A percentile compares a stretch with the other conserved stretches of the same genome.
phyloP scores from a whole-genome alignment of 2,888 invertebrate genomes.

The Camptogramma bilineatum region DNA sequence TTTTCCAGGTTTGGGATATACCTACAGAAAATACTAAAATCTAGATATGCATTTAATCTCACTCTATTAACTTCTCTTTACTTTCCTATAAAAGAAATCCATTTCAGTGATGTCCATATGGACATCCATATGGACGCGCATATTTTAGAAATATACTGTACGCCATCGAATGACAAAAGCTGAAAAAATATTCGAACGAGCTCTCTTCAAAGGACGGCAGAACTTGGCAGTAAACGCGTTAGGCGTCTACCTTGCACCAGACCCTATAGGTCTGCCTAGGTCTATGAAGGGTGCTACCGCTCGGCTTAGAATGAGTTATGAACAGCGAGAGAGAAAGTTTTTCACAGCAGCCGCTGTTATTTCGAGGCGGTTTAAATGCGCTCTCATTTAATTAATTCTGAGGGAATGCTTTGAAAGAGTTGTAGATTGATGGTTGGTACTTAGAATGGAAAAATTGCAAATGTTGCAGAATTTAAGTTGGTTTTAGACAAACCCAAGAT shows the following conservation, averaged over 20 bases:
- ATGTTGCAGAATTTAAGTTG: not conserved
- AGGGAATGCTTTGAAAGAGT: not conserved
- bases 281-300: constrained; percentile 20
- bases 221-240: too few species aligned
- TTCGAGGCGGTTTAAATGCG: constrained; percentile 8
- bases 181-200: too few species aligned
- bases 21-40: too few species aligned
- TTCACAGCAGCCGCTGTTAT: constrained; percentile 8
- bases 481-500: not conserved
- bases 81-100: too few species aligned
- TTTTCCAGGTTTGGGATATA: too few species aligned
- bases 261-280: constrained; percentile 4
- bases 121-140: too few species aligned
- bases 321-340: constrained; percentile 20
- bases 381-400: constrained; percentile 16
- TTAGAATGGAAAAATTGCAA: not conserved
- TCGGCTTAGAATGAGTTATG: constrained; percentile 28
- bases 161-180: too few species aligned
- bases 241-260: constrained; percentile 8
- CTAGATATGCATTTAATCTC: too few species aligned
- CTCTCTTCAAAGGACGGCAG: too few species aligned
- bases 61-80: too few species aligned
- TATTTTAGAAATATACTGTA: too few species aligned
- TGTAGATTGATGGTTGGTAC: constrained; percentile 1
- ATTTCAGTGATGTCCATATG: too few species aligned